Percentiles rank a stretch among this genome's conserved stretches.
Evolutionary conservation across 2,888 invertebrate species (phyloP).

Genomic region (Coenonympha glycerion): DNA sequence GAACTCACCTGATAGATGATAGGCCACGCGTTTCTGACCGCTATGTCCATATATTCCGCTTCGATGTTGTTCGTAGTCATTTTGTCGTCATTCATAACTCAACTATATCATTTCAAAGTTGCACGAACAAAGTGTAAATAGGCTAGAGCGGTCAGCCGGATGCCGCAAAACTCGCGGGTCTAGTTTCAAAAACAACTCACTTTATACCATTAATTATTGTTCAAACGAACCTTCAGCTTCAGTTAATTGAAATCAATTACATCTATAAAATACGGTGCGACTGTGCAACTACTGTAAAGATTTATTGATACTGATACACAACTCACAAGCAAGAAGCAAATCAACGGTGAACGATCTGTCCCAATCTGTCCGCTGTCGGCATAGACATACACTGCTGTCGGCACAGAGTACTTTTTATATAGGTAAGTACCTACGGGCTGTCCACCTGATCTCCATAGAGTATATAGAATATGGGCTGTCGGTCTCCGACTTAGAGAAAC

Average conservation of each 20-base stretch:
- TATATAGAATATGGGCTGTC: too few relatives aligned
- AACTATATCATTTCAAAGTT: conserved; percentile 43
- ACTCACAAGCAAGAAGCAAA: too few relatives aligned
- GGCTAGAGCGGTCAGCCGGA: conserved; percentile 40
- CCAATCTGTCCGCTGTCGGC: too few relatives aligned
- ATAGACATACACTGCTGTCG: too few relatives aligned
- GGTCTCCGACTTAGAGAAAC: too few relatives aligned
- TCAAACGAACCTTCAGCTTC: neutral
- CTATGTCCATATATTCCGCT: conserved; percentile 83
- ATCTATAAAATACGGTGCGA: neutral
- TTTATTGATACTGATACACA: too few relatives aligned
- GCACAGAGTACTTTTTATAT: too few relatives aligned
- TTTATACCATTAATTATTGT: conserved; percentile 1
- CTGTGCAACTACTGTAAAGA: too few relatives aligned
- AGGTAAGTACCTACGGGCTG: too few relatives aligned
- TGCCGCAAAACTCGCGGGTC: conserved; percentile 36
- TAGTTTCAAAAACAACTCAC: conserved; percentile 16
- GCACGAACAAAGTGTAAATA: conserved; percentile 33
- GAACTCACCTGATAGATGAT: conserved; percentile 81
- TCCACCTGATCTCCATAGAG: too few relatives aligned
- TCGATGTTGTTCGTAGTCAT: conserved; percentile 69
- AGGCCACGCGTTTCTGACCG: conserved; percentile 82
- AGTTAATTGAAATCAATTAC: neutral
- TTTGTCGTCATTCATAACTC: conserved; percentile 39
- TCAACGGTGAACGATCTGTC: too few relatives aligned